These are phyloP conservation scores for Apogon talboti DNA, from an alignment of 2,797 vertebrate species.

Conservation along the genomic window DNA sequence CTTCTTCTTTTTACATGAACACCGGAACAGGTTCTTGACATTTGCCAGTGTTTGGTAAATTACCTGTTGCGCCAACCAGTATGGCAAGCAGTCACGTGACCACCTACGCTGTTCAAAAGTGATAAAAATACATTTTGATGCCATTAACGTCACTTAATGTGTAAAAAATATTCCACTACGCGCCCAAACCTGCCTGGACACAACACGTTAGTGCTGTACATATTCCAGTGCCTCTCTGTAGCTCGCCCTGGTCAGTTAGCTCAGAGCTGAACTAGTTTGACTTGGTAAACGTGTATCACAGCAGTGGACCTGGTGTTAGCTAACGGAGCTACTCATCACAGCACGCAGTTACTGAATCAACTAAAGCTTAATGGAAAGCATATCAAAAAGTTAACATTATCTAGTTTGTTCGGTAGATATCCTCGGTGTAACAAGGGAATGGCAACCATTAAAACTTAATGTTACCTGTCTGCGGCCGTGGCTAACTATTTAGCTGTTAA, in stretches of 20 bases:
- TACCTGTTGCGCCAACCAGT: slow-evolving; percentile 60
- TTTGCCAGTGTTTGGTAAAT: slow-evolving; percentile 3
- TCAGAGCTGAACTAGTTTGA: slow-evolving; percentile 5
- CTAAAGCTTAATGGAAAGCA: neutral
- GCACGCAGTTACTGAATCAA: neutral
- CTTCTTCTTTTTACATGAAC: too few species aligned
- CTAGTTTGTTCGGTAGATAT: rapidly evolving
- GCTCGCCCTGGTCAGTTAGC: slow-evolving; percentile 3
- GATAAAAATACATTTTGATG: neutral
- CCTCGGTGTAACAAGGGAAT: neutral
- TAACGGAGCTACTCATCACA: slow-evolving; percentile 8
- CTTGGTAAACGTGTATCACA: slow-evolving; percentile 2
- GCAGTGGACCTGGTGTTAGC: slow-evolving; percentile 49
- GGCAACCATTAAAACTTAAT: slow-evolving; percentile 32
- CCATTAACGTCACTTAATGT: neutral
- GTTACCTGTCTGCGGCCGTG: slow-evolving; percentile 68
- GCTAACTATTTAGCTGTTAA: slow-evolving; percentile 69
- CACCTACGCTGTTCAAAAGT: slow-evolving; percentile 5
- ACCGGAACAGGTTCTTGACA: slow-evolving; percentile 3
- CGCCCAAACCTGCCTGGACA: rapidly evolving
- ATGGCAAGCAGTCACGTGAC: slow-evolving; percentile 46
- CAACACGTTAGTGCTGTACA: rapidly evolving
- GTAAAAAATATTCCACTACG: neutral
- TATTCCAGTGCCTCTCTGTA: neutral
- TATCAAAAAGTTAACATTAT: neutral